These are phyloP conservation scores for Drosophila parabipectinata DNA, from an alignment of 1,140 invertebrate species.

Conservation along the genomic window DNA sequence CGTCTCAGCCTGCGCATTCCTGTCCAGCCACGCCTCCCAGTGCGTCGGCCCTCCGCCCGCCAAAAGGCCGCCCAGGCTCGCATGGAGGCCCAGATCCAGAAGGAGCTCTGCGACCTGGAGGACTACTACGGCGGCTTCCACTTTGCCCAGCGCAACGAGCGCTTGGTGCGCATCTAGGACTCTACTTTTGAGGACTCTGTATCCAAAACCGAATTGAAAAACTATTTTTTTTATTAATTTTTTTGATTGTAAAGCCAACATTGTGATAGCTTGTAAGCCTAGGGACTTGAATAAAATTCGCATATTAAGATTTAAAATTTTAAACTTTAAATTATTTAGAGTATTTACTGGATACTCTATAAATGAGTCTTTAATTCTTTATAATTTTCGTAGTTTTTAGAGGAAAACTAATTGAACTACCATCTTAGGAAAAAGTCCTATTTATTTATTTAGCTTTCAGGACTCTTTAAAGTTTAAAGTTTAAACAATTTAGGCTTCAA, in stretches of 20 bases:
- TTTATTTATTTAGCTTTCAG: no score
- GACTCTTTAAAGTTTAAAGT: no score
- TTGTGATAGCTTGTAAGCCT: slow-evolving; percentile 59
- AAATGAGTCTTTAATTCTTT: no score
- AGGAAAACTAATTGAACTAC: no score
- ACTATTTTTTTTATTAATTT: neutral
- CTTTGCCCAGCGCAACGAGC: slow-evolving; percentile 55
- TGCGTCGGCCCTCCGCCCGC: slow-evolving; percentile 39
- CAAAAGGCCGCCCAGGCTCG: slow-evolving; percentile 49
- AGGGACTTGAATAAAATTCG: slow-evolving; percentile 46
- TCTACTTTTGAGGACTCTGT: neutral
- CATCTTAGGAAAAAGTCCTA: no score
- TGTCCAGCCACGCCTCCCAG: slow-evolving; percentile 6
- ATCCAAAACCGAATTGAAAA: neutral
- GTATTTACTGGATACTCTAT: neutral
- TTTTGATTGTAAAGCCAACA: slow-evolving; percentile 16
- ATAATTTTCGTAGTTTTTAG: no score
- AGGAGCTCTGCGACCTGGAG: slow-evolving; percentile 62
- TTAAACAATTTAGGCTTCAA: no score
- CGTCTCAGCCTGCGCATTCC: slow-evolving; percentile 48
- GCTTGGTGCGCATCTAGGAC: slow-evolving; percentile 45
- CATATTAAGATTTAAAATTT: neutral
- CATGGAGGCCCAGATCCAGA: slow-evolving; percentile 55
- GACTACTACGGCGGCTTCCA: slow-evolving; percentile 74
- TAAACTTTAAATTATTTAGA: neutral